Conservation (phyloP, 2,797 vertebrate genomes). For the Buphagus erythrorhynchus region DNA sequence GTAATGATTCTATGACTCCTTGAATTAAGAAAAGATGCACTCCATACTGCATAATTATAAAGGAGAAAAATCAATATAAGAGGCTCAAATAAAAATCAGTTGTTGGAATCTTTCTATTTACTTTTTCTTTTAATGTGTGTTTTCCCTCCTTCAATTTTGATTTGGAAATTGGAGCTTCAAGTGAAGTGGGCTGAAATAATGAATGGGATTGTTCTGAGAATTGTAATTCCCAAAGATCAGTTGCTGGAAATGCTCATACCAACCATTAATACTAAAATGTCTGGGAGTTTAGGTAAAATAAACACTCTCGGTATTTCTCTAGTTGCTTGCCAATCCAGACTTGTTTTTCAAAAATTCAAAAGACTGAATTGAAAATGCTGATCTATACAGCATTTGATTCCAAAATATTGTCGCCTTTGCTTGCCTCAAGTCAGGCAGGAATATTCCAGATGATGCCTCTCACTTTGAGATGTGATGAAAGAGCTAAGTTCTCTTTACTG, state of each 20-base stretch:
- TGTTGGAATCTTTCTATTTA: constrained; percentile 31
- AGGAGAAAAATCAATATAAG: constrained; percentile 17
- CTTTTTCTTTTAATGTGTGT: constrained; percentile 44
- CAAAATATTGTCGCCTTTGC: background rate
- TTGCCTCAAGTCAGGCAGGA: background rate
- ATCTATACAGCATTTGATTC: background rate
- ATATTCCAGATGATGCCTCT: background rate
- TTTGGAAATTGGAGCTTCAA: constrained; percentile 40
- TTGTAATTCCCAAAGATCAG: constrained; percentile 11
- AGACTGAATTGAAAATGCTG: background rate
- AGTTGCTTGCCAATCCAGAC: background rate
- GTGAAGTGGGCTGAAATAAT: constrained; percentile 49
- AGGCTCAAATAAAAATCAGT: constrained; percentile 49
- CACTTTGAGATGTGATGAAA: background rate
- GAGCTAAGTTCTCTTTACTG: background rate
- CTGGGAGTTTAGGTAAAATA: constrained; percentile 30
- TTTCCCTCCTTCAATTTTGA: constrained; percentile 40
- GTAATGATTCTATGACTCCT: background rate
- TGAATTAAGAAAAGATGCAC: constrained; percentile 42
- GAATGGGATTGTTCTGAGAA: constrained; percentile 46
- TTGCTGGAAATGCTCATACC: constrained; percentile 24
- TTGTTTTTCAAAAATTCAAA: background rate
- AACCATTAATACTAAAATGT: constrained; percentile 31
- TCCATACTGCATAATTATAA: constrained; percentile 36
- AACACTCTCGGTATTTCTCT: background rate